These are phyloP conservation scores for Mantis religiosa DNA, from an alignment of 2,888 invertebrate genomes.

Conservation along the genomic window DNA sequence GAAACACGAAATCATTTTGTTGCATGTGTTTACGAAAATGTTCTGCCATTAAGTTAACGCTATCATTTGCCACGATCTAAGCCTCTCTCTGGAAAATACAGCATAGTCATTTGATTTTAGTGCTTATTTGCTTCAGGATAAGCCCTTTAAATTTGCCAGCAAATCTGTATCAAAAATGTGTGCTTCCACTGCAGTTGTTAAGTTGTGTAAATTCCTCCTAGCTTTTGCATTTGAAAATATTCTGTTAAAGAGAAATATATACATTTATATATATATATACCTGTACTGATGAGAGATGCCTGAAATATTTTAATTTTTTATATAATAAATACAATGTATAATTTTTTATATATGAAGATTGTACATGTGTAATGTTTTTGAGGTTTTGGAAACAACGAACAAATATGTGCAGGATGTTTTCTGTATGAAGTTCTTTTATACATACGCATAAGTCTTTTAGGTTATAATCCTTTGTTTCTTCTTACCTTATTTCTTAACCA, in stretches of 20 bases:
- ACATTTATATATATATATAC: background rate
- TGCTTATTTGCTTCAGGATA: background rate
- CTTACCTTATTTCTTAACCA: slow-evolving; percentile 7
- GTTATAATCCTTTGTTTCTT: slow-evolving; percentile 17
- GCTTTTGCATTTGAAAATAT: slow-evolving; percentile 16
- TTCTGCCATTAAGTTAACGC: background rate
- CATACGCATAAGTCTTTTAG: slow-evolving; percentile 16
- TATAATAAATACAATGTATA: slow-evolving; percentile 24
- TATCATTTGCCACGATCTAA: background rate
- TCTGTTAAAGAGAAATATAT: slow-evolving; percentile 3
- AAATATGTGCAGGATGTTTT: slow-evolving; percentile 15
- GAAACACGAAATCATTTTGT: background rate
- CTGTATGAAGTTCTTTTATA: slow-evolving; percentile 13
- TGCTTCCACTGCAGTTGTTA: slow-evolving; percentile 13
- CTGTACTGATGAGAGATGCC: slow-evolving; percentile 15
- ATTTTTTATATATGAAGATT: slow-evolving; percentile 23
- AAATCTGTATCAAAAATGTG: background rate
- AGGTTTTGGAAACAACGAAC: slow-evolving; percentile 25
- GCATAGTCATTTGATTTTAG: background rate
- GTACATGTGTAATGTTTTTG: slow-evolving; percentile 21
- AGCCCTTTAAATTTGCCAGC: background rate
- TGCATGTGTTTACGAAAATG: background rate
- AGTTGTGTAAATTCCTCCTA: slow-evolving; percentile 5
- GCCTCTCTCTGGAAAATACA: background rate
- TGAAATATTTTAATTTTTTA: slow-evolving; percentile 23